Evolutionary conservation across 2,797 vertebrate species (phyloP).

Genomic region (Hydrophis major): DNA sequence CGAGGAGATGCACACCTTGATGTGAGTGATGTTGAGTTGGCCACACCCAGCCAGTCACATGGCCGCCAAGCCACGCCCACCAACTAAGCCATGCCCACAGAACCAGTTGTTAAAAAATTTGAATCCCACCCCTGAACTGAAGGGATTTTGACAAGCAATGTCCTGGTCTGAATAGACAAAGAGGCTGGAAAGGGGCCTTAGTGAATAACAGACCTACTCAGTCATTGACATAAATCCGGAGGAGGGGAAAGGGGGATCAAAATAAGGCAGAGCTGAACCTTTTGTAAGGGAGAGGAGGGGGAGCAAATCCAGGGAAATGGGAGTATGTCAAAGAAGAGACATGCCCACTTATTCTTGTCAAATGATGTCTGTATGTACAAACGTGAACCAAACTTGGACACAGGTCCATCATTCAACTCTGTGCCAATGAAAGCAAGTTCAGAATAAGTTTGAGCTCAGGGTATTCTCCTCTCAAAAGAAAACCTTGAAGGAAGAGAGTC

Average conservation of each 20-base stretch:
- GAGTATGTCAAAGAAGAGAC: not conserved
- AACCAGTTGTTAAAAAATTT: too few species aligned
- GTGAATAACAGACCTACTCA: not conserved
- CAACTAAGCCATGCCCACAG: too few species aligned
- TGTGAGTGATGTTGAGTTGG: too few species aligned
- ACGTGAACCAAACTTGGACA: too few species aligned
- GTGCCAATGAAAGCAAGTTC: not conserved
- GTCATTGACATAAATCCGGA: not conserved
- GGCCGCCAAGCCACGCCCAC: too few species aligned
- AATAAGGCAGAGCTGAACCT: not conserved
- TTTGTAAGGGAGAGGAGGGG: not conserved
- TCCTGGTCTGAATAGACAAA: conserved; percentile 24
- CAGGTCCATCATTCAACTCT: not conserved
- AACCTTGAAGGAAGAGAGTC: not conserved
- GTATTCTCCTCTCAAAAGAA: not conserved
- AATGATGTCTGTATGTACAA: not conserved
- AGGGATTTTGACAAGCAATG: not conserved
- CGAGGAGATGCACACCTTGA: too few species aligned
- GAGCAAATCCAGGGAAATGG: not conserved
- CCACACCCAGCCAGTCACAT: too few species aligned
- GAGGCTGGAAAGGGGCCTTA: not conserved
- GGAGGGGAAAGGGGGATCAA: fast-evolving
- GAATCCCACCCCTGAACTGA: not conserved
- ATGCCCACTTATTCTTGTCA: not conserved
- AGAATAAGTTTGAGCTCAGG: not conserved